These are phyloP conservation scores for Heteromyza rotundicornis DNA, from an alignment of 2,888 invertebrate genomes.

Conservation along the genomic window DNA sequence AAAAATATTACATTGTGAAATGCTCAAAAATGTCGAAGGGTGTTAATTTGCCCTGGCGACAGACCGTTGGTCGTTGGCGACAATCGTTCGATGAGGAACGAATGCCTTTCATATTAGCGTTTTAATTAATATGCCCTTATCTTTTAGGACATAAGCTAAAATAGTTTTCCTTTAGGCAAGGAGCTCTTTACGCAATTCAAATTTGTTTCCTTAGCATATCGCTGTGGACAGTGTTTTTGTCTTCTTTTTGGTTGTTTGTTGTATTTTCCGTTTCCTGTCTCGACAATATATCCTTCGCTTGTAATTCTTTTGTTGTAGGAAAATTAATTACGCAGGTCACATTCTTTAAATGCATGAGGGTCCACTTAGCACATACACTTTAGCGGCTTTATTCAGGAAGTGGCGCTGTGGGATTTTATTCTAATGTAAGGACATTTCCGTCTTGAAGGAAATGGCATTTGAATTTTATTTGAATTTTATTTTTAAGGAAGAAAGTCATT, in stretches of 20 bases:
- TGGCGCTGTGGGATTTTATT: not conserved
- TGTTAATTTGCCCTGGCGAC: not conserved
- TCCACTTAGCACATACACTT: slow-evolving; percentile 1
- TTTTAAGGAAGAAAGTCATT: too few relatives aligned
- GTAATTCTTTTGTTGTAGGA: not conserved
- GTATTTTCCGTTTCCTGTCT: not conserved
- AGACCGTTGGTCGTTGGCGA: not conserved
- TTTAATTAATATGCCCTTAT: not conserved
- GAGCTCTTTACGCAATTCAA: too few relatives aligned
- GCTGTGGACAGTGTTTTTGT: too few relatives aligned
- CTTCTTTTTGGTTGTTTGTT: too few relatives aligned
- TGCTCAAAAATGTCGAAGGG: not conserved
- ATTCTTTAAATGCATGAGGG: not conserved
- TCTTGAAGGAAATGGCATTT: not conserved
- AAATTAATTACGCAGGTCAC: slow-evolving; percentile 2
- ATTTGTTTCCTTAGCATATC: too few relatives aligned
- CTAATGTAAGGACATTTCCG: not conserved
- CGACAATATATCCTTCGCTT: not conserved
- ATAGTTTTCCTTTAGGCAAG: not conserved
- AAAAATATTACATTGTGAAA: not conserved
- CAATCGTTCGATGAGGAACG: not conserved
- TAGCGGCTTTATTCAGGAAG: not conserved
- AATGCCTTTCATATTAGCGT: not conserved
- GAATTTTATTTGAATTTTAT: too few relatives aligned
- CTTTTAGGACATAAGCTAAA: not conserved